Evolutionary conservation across 2,888 invertebrate species (phyloP).

Genomic region (Liopterus haemorrhoidalis): DNA sequence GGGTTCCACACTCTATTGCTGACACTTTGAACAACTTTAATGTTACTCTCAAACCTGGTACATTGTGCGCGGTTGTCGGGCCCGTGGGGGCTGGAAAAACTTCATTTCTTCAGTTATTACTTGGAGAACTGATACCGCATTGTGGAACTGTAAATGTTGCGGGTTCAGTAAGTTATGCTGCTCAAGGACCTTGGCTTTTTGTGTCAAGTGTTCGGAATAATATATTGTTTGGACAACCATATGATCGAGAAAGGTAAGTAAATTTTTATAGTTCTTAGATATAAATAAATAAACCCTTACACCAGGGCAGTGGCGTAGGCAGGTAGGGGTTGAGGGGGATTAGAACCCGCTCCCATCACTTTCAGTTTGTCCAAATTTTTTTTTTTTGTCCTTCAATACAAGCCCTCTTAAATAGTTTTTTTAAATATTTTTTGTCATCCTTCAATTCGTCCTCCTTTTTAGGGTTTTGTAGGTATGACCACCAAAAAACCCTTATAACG

Average conservation of each 20-base stretch:
- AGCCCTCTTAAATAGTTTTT: too few species aligned
- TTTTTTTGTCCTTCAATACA: too few species aligned
- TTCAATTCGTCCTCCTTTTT: too few species aligned
- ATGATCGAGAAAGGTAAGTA: slow-evolving; percentile 50
- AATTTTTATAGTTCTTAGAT: too few species aligned
- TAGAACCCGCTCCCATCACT: too few species aligned
- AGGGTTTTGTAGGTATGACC: too few species aligned
- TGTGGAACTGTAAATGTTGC: slow-evolving; percentile 56
- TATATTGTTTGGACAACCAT: slow-evolving; percentile 68
- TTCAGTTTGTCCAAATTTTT: too few species aligned
- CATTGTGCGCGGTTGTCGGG: slow-evolving; percentile 53
- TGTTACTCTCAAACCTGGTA: slow-evolving; percentile 48
- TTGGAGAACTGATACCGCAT: slow-evolving; percentile 62
- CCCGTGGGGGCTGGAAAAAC: slow-evolving; percentile 66
- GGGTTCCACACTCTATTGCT: slow-evolving; percentile 41
- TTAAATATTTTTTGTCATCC: too few species aligned
- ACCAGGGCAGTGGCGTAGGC: slow-evolving; percentile 36
- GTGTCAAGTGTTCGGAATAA: slow-evolving; percentile 68
- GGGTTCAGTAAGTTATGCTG: slow-evolving; percentile 64
- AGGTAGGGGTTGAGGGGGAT: too few species aligned
- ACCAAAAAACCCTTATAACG: too few species aligned
- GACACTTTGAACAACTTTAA: slow-evolving; percentile 49
- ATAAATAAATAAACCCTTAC: slow-evolving; percentile 42
- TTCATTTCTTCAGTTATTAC: slow-evolving; percentile 60
- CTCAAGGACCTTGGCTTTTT: slow-evolving; percentile 77